These are phyloP conservation scores for Teinopalpus imperialis DNA, from an alignment of 2,888 invertebrate species.

Conservation along the genomic window DNA sequence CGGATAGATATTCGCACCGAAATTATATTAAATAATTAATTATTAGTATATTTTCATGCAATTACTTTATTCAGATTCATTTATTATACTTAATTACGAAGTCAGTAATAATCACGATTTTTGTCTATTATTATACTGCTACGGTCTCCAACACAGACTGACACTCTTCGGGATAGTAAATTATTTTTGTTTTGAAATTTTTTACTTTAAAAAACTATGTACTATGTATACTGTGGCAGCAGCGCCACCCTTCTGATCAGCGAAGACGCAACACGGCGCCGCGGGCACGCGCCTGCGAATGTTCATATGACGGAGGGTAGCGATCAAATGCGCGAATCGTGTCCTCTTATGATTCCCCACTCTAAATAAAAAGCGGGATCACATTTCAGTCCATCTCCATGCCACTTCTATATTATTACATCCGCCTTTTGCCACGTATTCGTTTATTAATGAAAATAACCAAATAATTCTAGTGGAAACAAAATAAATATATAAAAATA, in stretches of 20 bases:
- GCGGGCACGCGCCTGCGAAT: constrained; percentile 43
- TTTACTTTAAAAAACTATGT: too few species aligned
- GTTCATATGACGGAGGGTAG: constrained; percentile 17
- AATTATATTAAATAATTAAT: too few species aligned
- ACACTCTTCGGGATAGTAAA: too few species aligned
- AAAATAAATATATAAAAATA: constrained; percentile 9
- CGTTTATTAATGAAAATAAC: constrained; percentile 5
- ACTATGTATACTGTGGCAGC: constrained; percentile 4
- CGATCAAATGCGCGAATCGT: constrained; percentile 22
- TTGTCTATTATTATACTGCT: too few species aligned
- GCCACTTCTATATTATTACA: constrained; percentile 16
- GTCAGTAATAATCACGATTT: too few species aligned
- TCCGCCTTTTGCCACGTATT: constrained; percentile 4
- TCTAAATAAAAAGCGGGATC: constrained; percentile 14
- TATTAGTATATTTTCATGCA: too few species aligned
- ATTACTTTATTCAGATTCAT: too few species aligned
- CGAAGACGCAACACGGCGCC: constrained; percentile 39
- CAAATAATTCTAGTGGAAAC: constrained; percentile 1
- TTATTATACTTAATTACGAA: too few species aligned
- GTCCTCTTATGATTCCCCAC: constrained; percentile 21
- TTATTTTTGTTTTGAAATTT: too few species aligned
- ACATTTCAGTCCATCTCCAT: constrained; percentile 14
- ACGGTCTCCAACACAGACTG: too few species aligned
- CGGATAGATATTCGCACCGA: too few species aligned
- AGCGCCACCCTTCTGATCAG: constrained; percentile 46